Base-by-base conservation (phyloP, 2,888 invertebrate species). In the Acanthoscelides obtectus region DNA sequence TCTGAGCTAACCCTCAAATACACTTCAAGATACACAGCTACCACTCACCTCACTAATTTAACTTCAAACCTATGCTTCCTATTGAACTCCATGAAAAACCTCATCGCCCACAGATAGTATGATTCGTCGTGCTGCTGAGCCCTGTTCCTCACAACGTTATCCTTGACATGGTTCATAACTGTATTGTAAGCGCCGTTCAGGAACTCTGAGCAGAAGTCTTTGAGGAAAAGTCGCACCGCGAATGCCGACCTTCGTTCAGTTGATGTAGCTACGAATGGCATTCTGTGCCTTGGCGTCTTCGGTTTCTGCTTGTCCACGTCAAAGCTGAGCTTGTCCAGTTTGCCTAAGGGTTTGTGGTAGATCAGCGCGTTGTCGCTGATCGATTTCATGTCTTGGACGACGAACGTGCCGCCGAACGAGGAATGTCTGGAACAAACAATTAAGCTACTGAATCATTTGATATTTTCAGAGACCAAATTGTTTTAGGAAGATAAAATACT, bases 51-150 rank as follows among this genome's bases (percentile, higher is more conserved):
- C 78, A 98, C 93, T 79, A 95, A 88, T 84, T 96, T 94, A 76
- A 97, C 91, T 86, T 94, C 90, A 83, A 95, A 94, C 81, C 94
- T 91, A 84, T 94, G 92, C 80, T 92, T 89, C 77, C 98, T 91
- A 88, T 97, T 98, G 86, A 98, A 98, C 86, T 97, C 96, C 96
- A 98, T 97, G 86, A 98, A 98, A 87, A 98, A 98, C 81, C 93
- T 92, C 78, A 98, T 88, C 6, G 95, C 93, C 97, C 97, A 98
- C 75, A 98, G 87, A 85, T 97, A 97, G 85, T 97, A 97, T 0
- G 95, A 94, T 83, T 97, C 96, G 86, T 98, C 98, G 83, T 96
- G 91, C 70, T 91, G 90, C 82, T 93, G 93, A 0, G 91, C 90
- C 77, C 91, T 88, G 3, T 89, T 89, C 22, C 79, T 73, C 25